Evolutionary conservation across 2,888 invertebrate genomes (phyloP).

Genomic region (Drosophila mercatorum): DNA sequence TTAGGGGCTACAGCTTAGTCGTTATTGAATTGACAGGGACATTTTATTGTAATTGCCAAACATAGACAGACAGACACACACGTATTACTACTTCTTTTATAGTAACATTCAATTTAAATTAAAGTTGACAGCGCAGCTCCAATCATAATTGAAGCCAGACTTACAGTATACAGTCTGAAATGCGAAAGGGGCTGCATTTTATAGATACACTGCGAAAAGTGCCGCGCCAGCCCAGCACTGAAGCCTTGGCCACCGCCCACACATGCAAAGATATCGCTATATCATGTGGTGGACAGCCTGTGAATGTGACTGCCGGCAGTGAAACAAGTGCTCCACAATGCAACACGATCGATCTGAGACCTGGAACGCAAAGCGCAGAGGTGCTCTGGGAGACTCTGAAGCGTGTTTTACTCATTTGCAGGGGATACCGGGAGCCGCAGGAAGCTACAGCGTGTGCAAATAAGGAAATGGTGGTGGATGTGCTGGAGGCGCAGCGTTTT

Average conservation of each 20-base stretch:
- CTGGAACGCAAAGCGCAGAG: neutral
- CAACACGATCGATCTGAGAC: neutral
- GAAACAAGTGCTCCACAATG: neutral
- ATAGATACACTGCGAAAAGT: slow-evolving; percentile 32
- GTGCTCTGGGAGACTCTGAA: slow-evolving; percentile 46
- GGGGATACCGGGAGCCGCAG: slow-evolving; percentile 21
- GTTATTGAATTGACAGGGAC: neutral
- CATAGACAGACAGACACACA: neutral
- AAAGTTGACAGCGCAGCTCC: neutral
- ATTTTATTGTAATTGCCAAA: neutral
- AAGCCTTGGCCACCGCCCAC: neutral
- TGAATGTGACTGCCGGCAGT: neutral
- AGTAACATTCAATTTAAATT: neutral
- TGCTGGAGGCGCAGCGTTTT: slow-evolving; percentile 53
- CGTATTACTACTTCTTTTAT: neutral
- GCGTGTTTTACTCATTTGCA: slow-evolving; percentile 23
- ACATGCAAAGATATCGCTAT: neutral
- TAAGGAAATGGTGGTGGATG: slow-evolving; percentile 28
- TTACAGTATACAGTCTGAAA: slow-evolving; percentile 1
- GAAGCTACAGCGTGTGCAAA: neutral
- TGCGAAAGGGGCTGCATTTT: slow-evolving; percentile 35
- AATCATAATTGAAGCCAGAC: neutral
- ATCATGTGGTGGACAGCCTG: too few species aligned
- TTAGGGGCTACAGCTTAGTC: too few species aligned
- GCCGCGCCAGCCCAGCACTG: slow-evolving; percentile 6